Base-by-base conservation (phyloP, 2,113 vertebrate genomes). In the Nannospalax galili region DNA sequence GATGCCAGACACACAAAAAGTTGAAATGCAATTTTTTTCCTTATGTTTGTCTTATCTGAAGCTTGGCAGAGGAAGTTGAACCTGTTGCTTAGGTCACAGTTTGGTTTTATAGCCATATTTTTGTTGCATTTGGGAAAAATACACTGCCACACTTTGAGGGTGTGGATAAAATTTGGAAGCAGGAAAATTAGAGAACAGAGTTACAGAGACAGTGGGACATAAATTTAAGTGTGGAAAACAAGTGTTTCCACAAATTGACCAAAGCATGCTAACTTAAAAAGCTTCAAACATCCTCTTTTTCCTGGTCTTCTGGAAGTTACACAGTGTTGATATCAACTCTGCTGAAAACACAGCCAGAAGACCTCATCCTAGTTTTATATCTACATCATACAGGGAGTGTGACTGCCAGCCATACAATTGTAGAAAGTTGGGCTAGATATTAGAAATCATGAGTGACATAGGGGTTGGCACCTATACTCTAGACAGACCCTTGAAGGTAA, bases 91-190 rank as follows among this genome's bases (percentile, higher is more conserved):
- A 89, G 14, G 69, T 16, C 74, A 32, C 24, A 82, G 45, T 56
- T 93, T 42, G 84, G 56, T 72, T 95, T 95, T 89, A 84, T 74
- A 91, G 52, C 42, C 24, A 86, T 45, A 79, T 89, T 86, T 89
- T 56, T 75, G n/a, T 60, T 79, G 28, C 22, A 91, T 42, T 93
- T 91, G 42, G n/a, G 5, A 24, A 40, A 65, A 77, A 64, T 62
- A 60, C 32, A 60, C n/a, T 19, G 73, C 1, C 77, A 52, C 4
- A 69, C 17, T 91, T 87, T 93, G 77, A 95, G 82, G 26, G 79
- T 92, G 35, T 79, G 37, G 52, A 67, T 37, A 8, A 72, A 52
- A 87, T 75, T 92, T 94, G 37, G 77, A 84, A 96, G 64, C 19
- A 72, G 70, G 92, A 93, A 5, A 67, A 5, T 56, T 89, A 80